A percentile compares a stretch with the other conserved stretches of the same genome.
Conservation (phyloP, 2,797 vertebrate species). For the Scolopax bukidnonensis region DNA sequence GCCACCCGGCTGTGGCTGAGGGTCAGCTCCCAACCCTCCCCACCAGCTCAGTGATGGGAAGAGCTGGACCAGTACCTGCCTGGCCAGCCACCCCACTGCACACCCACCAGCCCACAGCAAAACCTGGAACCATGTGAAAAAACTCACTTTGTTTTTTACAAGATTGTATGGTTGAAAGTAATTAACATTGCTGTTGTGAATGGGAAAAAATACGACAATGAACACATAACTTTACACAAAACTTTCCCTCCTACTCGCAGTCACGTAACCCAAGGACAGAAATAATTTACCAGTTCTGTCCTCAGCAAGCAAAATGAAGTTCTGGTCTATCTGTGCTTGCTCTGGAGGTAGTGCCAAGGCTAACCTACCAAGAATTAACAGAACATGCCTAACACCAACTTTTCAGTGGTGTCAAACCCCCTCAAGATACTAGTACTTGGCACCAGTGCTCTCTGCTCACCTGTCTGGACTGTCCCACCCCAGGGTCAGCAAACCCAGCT, state of each 20-base stretch:
- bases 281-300: background rate
- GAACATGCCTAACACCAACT: background rate
- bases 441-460: background rate
- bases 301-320: background rate
- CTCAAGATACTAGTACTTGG: background rate
- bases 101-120: background rate
- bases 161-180: fast-evolving
- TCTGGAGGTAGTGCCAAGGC: background rate
- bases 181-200: background rate
- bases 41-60: background rate
- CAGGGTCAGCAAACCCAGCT: background rate
- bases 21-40: background rate
- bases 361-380: background rate
- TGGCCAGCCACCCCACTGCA: fast-evolving
- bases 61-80: background rate
- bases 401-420: background rate
- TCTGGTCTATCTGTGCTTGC: background rate
- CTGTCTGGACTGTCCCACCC: background rate
- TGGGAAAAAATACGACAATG: background rate
- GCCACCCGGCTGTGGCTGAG: background rate
- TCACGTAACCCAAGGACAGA: no score
- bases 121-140: background rate
- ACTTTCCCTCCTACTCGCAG: background rate
- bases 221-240: background rate
- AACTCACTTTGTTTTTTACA: background rate